A percentile compares a stretch with the other conserved stretches of the same genome.
Evolutionary conservation across 2,113 vertebrate species (phyloP).

Genomic region (Daphoenositta chrysoptera): DNA sequence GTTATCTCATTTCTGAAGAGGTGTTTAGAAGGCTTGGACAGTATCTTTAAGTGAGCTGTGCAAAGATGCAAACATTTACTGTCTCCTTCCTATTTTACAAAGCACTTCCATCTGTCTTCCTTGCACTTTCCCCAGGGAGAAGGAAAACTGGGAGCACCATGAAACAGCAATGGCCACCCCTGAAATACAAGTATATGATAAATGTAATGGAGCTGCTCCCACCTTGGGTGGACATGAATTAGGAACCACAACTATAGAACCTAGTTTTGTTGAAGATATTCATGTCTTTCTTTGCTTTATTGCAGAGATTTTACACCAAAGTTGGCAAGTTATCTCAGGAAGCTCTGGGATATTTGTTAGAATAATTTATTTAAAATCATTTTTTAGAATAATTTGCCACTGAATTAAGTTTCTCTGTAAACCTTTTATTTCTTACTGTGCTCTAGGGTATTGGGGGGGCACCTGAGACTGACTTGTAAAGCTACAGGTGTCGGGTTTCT

Average conservation of each 20-base stretch:
- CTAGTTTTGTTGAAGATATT: not conserved
- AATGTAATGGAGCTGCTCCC: not conserved
- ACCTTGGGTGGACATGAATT: not conserved
- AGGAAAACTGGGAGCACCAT: not conserved
- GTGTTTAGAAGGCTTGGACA: not conserved
- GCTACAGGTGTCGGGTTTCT: conserved; percentile 53
- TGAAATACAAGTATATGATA: not conserved
- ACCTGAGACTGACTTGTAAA: conserved; percentile 64
- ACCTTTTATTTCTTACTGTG: conserved; percentile 33
- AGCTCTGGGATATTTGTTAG: not conserved
- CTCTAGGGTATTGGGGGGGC: conserved; percentile 30
- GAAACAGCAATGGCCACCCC: not conserved
- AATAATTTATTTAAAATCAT: too few relatives aligned
- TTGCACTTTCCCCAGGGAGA: rapidly evolving
- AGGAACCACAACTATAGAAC: not conserved
- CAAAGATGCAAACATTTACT: not conserved
- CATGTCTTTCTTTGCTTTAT: not conserved
- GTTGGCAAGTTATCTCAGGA: not conserved
- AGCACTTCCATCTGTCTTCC: rapidly evolving
- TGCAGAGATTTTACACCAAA: not conserved
- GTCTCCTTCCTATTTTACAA: not conserved
- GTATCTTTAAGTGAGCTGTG: not conserved
- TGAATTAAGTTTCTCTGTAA: conserved; percentile 24
- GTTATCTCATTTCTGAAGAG: not conserved
- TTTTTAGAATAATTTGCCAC: not conserved